Evolutionary conservation across 2,113 vertebrate species (phyloP), one percentile per base, ranked within the genome.

Genomic region (Polypterus senegalus): DNA sequence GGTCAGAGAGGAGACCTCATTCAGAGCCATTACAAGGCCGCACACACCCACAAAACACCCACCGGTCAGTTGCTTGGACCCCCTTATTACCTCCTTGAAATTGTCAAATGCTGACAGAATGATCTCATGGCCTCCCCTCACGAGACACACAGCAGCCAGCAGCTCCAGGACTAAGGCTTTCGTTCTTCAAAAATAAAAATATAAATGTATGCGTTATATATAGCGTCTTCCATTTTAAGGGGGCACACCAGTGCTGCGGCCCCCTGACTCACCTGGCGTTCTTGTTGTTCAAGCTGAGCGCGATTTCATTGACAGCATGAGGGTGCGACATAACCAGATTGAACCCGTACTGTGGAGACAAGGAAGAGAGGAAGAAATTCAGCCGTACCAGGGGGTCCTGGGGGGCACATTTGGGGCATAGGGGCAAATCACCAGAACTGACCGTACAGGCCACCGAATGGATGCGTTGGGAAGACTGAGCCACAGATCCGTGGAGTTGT

Each of bases 281-380:
- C 81, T 95, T 98, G 77, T 98, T 98, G 76, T 98, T 97, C 79
- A 98, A 77, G 74, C 95, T 98, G 64, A 98, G 90, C 7, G 94
- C 94, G 2, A 97, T 98, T 83, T 97, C 94, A 27, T 98, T 98
- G 76, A 98, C 95, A 0, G 93, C 92, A 0, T 95, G 93, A 4
- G 91, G 89, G 9, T 97, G 95, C 66, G 95, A 97, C 95, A 98
- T 98, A 68, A 97, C 95, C 79, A 98, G 80, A 73, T 97, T 97
- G 88, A 98, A 98, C 70, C 95, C 95, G 0, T 98, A 98, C 95
- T 98, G 76, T 1, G 64, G 49, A 69, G 63, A 66, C 61, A 69
- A 67, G 56, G 60, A 57, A 75, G 62, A 57, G 54, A 56, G 0
- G 1, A 5, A 72, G 61, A 58, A 6, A 71, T 58, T 64, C 57